Conservation (phyloP, 2,888 invertebrate species). For the Chalcosyrphus nemorum region DNA sequence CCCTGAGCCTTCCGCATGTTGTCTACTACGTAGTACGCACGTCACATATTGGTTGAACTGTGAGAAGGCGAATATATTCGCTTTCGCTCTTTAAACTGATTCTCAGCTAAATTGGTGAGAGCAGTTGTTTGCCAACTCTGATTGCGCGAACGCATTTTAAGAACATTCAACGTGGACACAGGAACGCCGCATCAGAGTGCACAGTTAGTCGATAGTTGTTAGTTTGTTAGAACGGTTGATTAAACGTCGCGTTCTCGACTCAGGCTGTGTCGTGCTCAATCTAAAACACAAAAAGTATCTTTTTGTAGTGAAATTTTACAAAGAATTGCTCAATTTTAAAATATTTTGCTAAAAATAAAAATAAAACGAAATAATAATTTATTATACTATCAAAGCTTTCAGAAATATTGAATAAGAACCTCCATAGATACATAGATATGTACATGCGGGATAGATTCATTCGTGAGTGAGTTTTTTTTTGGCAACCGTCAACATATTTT, state of each 20-base stretch:
- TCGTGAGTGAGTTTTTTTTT: conserved; percentile 30
- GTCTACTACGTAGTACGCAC: neutral
- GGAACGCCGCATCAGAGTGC: neutral
- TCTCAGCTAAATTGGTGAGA: conserved; percentile 15
- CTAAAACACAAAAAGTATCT: conserved; percentile 1
- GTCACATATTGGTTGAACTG: neutral
- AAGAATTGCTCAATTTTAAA: neutral
- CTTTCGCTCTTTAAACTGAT: conserved; percentile 48
- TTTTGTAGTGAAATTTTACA: neutral
- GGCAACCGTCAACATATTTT: conserved; percentile 48
- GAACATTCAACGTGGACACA: conserved; percentile 27
- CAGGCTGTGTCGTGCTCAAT: neutral
- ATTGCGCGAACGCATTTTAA: conserved; percentile 46
- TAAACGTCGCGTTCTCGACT: neutral
- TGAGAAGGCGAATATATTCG: conserved; percentile 16
- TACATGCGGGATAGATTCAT: neutral
- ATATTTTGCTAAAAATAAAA: neutral
- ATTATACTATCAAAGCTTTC: conserved; percentile 42
- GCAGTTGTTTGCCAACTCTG: conserved; percentile 15
- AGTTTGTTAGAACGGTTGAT: conserved; percentile 36
- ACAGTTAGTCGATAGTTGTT: conserved; percentile 36
- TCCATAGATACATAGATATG: conserved; percentile 12
- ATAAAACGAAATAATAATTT: neutral
- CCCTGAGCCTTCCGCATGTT: neutral
- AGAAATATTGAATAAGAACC: conserved; percentile 20